phyloP scores from a whole-genome alignment of 2,113 vertebrate genomes.

The Lamprotornis superbus region DNA sequence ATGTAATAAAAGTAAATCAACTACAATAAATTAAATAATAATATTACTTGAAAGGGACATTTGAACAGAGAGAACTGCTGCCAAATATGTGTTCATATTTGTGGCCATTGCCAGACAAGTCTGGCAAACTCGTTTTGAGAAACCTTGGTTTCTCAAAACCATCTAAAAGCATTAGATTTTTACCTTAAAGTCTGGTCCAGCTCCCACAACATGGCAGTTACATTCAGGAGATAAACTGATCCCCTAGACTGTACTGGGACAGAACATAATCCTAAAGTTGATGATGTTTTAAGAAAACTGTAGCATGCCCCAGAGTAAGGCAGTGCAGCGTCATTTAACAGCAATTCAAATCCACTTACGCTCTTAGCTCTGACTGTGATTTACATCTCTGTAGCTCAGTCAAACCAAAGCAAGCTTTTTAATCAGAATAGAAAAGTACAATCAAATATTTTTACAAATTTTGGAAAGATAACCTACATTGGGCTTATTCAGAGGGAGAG shows the following conservation, averaged over 20 bases:
- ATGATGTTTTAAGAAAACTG: background rate
- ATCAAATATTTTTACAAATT: background rate
- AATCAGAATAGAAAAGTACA: background rate
- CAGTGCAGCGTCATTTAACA: background rate
- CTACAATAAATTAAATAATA: background rate
- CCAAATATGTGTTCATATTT: background rate
- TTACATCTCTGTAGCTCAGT: background rate
- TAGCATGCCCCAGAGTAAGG: background rate
- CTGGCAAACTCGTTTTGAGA: background rate
- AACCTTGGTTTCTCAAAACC: background rate
- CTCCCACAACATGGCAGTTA: background rate
- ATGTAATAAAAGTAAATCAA: background rate
- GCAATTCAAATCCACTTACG: background rate
- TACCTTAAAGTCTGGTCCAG: background rate
- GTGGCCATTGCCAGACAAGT: background rate
- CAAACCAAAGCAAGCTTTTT: background rate
- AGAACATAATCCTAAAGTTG: background rate
- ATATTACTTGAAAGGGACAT: background rate
- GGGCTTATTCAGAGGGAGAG: background rate
- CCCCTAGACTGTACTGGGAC: background rate
- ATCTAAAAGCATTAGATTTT: background rate
- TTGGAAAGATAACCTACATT: background rate
- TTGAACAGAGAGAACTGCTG: background rate
- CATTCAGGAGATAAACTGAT: background rate
- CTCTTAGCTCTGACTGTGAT: background rate